A percentile compares a stretch with the other conserved stretches of the same genome.
These are phyloP conservation scores for Acanthurus tractus DNA, from an alignment of 2,797 vertebrate species.

Conservation along the genomic window DNA sequence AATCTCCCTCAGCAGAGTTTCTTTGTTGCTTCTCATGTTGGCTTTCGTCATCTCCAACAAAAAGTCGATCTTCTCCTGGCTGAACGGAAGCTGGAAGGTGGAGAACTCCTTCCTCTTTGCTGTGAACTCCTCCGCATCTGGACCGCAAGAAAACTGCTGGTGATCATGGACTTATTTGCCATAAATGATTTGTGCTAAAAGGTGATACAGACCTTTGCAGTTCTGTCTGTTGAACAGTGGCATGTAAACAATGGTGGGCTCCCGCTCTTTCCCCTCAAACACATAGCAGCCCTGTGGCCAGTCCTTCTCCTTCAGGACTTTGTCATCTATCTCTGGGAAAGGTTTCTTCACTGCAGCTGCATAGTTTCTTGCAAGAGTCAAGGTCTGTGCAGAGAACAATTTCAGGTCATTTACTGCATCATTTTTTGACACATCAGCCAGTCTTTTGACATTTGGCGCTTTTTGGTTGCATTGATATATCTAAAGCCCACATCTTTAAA, in stretches of 20 bases:
- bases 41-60: constrained; percentile 47
- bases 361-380: constrained; percentile 64
- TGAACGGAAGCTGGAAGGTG: constrained; percentile 64
- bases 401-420: neutral
- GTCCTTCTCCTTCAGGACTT: constrained; percentile 59
- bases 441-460: neutral
- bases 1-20: constrained; percentile 65
- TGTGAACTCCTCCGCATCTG: constrained; percentile 22
- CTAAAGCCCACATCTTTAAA: neutral
- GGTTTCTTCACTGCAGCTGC: constrained; percentile 59
- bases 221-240: constrained; percentile 8
- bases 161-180: neutral
- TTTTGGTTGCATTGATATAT: neutral
- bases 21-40: constrained; percentile 69
- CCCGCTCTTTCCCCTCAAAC: constrained; percentile 59
- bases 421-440: neutral
- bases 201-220: constrained; percentile 3
- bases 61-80: constrained; percentile 43
- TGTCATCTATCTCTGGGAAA: constrained; percentile 62
- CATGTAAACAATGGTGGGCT: constrained; percentile 66
- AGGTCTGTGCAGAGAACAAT: constrained; percentile 54
- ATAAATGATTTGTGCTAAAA: too few species aligned
- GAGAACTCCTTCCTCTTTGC: constrained; percentile 60
- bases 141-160: neutral
- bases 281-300: constrained; percentile 72